These are phyloP conservation scores for Eciton burchellii DNA, from an alignment of 1,140 invertebrate genomes.

Conservation along the genomic window DNA sequence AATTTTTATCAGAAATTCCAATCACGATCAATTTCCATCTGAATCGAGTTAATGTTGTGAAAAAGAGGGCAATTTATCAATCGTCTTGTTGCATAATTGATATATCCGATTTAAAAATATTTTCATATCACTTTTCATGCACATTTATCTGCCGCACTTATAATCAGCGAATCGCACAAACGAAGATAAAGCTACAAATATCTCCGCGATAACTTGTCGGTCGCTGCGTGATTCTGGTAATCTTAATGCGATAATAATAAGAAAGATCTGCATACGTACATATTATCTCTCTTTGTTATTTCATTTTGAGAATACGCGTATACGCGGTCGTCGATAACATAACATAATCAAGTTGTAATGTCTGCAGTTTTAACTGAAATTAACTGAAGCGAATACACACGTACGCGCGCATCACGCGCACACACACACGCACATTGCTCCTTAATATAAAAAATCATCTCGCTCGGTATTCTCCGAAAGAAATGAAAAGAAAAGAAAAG, in stretches of 20 bases:
- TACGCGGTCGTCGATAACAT: not conserved
- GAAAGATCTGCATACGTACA: not conserved
- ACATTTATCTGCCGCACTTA: conserved; percentile 42
- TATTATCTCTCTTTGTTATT: conserved; percentile 20
- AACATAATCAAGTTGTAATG: not conserved
- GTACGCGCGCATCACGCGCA: too few relatives aligned
- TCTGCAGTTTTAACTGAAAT: not conserved
- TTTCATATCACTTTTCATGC: conserved; percentile 11
- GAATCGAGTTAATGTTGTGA: too few relatives aligned
- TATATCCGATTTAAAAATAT: conserved; percentile 25
- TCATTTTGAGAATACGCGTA: not conserved
- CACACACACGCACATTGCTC: too few relatives aligned
- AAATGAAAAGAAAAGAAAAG: too few relatives aligned
- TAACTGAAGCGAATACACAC: not conserved
- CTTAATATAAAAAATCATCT: too few relatives aligned
- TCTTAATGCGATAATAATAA: conserved; percentile 8
- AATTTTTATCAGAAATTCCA: too few relatives aligned
- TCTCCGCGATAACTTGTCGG: conserved; percentile 24
- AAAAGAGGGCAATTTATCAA: too few relatives aligned
- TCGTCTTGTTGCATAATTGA: conserved; percentile 19
- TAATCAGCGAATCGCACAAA: conserved; percentile 17
- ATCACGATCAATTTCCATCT: too few relatives aligned
- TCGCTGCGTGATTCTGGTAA: not conserved
- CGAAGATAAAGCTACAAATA: conserved; percentile 38
- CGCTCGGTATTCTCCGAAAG: too few relatives aligned